Conservation (phyloP, 2,888 invertebrate species). For the Muscina levida region DNA sequence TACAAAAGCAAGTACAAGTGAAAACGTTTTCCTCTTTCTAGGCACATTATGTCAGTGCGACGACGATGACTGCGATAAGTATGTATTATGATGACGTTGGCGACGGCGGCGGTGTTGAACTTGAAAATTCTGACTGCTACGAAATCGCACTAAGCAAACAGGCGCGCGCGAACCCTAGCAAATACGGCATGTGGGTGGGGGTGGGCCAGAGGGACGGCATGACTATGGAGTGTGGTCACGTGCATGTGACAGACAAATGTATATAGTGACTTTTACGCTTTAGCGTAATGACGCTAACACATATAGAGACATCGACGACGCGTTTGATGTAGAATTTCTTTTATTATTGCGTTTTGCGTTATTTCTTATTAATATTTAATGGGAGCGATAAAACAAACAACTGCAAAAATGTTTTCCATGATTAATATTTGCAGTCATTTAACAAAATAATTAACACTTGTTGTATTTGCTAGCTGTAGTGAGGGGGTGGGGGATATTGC, state of each 20-base stretch:
- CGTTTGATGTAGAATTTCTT: background rate
- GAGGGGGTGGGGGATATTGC: too few species aligned
- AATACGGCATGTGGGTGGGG: too few species aligned
- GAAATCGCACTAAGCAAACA: background rate
- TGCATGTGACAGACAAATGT: constrained; percentile 47
- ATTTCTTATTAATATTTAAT: constrained; percentile 5
- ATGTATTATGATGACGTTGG: background rate
- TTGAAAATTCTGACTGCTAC: constrained; percentile 13
- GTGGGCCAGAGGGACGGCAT: background rate
- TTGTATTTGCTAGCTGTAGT: background rate
- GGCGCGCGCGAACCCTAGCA: background rate
- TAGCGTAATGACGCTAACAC: background rate
- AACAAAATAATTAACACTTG: constrained; percentile 17
- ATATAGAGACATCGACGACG: background rate
- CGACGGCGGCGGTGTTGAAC: background rate
- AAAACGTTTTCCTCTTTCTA: constrained; percentile 9
- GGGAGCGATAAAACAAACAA: constrained; percentile 5
- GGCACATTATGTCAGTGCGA: constrained; percentile 21
- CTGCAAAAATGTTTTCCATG: background rate
- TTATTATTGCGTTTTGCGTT: constrained; percentile 12
- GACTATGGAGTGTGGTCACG: constrained; percentile 48
- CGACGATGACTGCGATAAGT: background rate
- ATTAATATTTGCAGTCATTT: constrained; percentile 18
- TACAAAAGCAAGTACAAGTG: background rate
- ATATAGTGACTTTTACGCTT: constrained; percentile 15